Base-by-base conservation (phyloP, 2,888 invertebrate genomes). In the Dichetophora obliterata region DNA sequence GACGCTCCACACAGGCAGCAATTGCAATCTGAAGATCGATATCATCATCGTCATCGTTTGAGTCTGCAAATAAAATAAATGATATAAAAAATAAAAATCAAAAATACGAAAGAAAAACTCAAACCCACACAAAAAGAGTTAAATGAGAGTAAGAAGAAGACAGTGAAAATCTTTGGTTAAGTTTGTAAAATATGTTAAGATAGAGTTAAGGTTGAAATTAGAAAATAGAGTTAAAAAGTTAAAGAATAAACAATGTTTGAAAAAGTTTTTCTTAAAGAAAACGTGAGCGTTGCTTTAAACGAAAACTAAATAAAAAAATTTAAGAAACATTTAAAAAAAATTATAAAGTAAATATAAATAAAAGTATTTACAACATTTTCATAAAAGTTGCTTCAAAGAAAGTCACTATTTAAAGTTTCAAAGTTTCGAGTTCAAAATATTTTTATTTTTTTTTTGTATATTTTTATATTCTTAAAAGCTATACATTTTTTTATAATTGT, bases 41-140 rank as follows among this genome's bases (percentile, higher is more conserved):
- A 61, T 73, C 73, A 27, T 43, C 50, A 48, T 54, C 71, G 2
- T 80, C 79, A 59, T 9, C 16, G n/a, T 27, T 57, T 65, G 75
- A 66, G 57, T 78, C 77, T 74, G 78, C 70, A 80, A 78, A 48
- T 66, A 76, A 57, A 80, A 77, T 52, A 75, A 78, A 78, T 78
- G 61, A 78, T 68, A 76, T 70, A 75, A 77, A 76, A 48, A 52
- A 72, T 70, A 70, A 68, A 65, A 77, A 74, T 37, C 16, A 48
- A 50, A 69, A 76, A 75, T 75, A 24, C 16, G 3, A 65, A 80
- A 52, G 59, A 24, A 73, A 43, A 77, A 68, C 59, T 31, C 37
- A 75, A 66, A 34, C 31, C 31, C 31, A 14, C 22, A 11, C 22
- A 11, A 4, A 72, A 3, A 74, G 43, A 43, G 43, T 43, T 43